These are phyloP conservation scores for Ennomos fuscantarius DNA, from an alignment of 2,888 invertebrate species.

Conservation along the genomic window DNA sequence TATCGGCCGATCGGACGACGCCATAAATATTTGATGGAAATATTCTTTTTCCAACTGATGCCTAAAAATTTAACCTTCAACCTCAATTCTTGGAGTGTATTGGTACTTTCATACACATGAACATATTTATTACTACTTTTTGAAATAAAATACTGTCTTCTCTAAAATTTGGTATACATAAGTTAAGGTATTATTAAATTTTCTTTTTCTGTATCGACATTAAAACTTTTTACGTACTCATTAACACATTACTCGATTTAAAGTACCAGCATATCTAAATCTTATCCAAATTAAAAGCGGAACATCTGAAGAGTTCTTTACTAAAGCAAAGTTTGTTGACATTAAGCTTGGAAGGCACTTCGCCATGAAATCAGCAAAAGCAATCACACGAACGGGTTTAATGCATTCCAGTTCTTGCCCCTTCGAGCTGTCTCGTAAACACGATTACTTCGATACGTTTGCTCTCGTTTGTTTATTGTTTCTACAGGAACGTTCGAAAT, in stretches of 20 bases:
- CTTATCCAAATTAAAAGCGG: conserved; percentile 11
- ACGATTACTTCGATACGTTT: conserved; percentile 41
- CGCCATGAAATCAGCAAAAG: conserved; percentile 43
- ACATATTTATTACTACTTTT: no score
- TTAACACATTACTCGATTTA: not conserved
- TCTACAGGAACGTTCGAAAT: conserved; percentile 35
- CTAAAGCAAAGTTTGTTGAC: conserved; percentile 25
- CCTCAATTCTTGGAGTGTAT: no score
- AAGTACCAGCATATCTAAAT: conserved; percentile 1
- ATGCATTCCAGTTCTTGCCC: conserved; percentile 41
- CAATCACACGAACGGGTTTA: conserved; percentile 43
- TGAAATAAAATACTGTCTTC: no score
- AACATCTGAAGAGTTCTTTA: conserved; percentile 9
- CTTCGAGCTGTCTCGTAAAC: conserved; percentile 40
- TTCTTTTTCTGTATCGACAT: no score
- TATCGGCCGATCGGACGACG: conserved; percentile 6
- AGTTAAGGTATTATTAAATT: no score
- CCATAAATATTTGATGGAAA: conserved; percentile 13
- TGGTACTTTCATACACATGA: no score
- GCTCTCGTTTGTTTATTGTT: conserved; percentile 43
- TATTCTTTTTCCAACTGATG: conserved; percentile 12
- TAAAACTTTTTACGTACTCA: no score
- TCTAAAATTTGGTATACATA: no score
- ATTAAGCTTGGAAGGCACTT: conserved; percentile 23
- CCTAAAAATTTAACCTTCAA: conserved; percentile 3